Percentiles rank a stretch among this genome's conserved stretches.
Evolutionary conservation across 1,140 invertebrate genomes (phyloP).

Genomic region (Cataglyphis hispanica): DNA sequence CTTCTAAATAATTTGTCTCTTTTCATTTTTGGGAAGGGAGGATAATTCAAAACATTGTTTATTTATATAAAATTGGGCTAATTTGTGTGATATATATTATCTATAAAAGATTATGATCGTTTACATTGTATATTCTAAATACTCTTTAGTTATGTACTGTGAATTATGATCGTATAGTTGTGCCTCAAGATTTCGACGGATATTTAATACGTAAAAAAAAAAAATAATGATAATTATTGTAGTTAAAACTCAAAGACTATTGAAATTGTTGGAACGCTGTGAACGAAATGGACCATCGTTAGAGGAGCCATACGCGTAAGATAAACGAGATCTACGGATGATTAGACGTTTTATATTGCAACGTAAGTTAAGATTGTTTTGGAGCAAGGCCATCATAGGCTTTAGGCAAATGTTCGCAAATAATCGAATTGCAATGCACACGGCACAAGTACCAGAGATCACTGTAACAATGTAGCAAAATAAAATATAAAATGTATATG

Average conservation of each 20-base stretch:
- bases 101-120: not conserved
- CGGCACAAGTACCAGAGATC: constrained; percentile 76
- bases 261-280: constrained; percentile 78
- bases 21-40: not conserved
- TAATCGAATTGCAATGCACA: constrained; percentile 78
- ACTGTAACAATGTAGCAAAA: constrained; percentile 68
- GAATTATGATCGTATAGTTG: constrained; percentile 65
- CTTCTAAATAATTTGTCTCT: not conserved
- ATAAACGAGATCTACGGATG: constrained; percentile 45
- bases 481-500: constrained; percentile 70
- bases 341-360: constrained; percentile 61
- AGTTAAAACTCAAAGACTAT: constrained; percentile 78
- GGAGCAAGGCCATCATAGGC: constrained; percentile 62
- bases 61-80: constrained; percentile 18
- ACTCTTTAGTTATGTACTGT: constrained; percentile 34
- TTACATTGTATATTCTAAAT: constrained; percentile 23
- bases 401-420: constrained; percentile 69
- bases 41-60: not conserved
- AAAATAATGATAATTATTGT: constrained; percentile 69
- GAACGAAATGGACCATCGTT: constrained; percentile 81
- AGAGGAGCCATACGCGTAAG: constrained; percentile 68
- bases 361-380: constrained; percentile 58
- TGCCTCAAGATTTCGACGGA: constrained; percentile 65
- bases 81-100: not conserved
- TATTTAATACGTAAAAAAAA: constrained; percentile 71